Conservation (phyloP, 2,888 invertebrate genomes). For the Corythucha ciliata region DNA sequence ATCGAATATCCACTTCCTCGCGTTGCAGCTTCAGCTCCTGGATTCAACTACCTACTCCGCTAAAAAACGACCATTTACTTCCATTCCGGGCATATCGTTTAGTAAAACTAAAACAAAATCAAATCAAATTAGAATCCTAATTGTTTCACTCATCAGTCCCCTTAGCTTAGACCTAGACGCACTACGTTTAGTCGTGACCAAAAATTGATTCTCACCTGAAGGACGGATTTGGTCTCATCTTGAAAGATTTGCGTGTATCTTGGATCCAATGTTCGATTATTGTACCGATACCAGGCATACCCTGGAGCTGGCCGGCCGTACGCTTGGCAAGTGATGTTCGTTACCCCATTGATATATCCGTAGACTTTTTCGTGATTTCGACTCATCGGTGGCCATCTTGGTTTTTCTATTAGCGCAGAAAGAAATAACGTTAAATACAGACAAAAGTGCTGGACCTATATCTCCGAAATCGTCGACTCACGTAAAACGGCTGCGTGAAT, state of each 20-base stretch:
- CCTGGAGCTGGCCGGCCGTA: constrained; percentile 49
- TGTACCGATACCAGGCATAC: constrained; percentile 45
- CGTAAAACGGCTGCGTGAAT: constrained; percentile 52
- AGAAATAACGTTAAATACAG: no score
- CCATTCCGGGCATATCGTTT: no score
- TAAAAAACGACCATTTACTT: no score
- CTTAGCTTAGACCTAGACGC: no score
- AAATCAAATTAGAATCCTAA: no score
- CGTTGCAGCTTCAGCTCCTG: no score
- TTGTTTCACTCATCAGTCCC: no score
- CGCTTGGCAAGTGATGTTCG: constrained; percentile 51
- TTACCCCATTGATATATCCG: constrained; percentile 47
- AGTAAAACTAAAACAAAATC: no score
- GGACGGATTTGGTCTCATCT: constrained; percentile 23
- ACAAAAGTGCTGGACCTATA: not conserved
- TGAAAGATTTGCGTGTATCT: constrained; percentile 19
- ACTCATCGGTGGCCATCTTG: constrained; percentile 29
- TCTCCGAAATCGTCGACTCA: constrained; percentile 46
- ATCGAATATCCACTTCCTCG: no score
- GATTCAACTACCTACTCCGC: no score
- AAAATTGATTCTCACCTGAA: constrained; percentile 27
- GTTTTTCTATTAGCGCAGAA: no score
- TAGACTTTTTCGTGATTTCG: constrained; percentile 38
- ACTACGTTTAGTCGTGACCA: no score
- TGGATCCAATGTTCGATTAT: constrained; percentile 33